Evolutionary conservation across 2,888 invertebrate genomes (phyloP).

Genomic region (Orthosia gothica): DNA sequence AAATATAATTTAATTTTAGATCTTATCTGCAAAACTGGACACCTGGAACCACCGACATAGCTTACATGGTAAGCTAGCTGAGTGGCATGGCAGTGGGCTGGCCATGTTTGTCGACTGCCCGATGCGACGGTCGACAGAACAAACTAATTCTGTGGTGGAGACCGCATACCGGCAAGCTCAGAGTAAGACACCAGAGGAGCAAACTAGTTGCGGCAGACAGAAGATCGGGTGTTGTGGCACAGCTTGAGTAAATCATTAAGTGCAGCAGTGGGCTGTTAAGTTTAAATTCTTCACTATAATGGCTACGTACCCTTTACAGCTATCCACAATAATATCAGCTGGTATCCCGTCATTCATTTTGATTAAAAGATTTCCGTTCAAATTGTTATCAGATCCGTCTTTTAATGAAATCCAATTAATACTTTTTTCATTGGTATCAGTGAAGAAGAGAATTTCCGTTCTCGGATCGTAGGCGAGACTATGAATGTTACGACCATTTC

Average conservation of each 20-base stretch:
- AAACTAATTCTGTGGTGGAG: no score
- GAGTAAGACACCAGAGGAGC: no score
- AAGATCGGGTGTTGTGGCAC: no score
- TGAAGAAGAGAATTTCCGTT: slow-evolving; percentile 2
- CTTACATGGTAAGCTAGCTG: background rate
- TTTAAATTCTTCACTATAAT: no score
- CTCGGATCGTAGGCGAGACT: slow-evolving; percentile 1
- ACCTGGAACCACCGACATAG: background rate
- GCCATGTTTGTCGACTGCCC: no score
- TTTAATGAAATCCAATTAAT: slow-evolving; percentile 8
- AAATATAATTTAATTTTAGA: background rate
- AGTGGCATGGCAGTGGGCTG: no score
- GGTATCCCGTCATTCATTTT: background rate
- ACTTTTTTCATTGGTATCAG: background rate
- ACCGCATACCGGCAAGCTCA: no score
- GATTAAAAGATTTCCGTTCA: slow-evolving; percentile 2
- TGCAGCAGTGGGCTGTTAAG: no score
- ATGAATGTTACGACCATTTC: slow-evolving; percentile 2
- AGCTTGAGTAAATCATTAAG: no score
- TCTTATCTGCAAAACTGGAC: background rate
- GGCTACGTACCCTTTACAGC: background rate
- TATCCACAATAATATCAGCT: background rate
- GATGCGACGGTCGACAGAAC: no score
- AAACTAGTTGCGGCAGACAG: no score
- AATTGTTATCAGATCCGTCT: background rate